Evolutionary conservation across 2,888 invertebrate species (phyloP), one percentile per base, ranked within the genome.

Genomic region (Acrocyrtus sp.): DNA sequence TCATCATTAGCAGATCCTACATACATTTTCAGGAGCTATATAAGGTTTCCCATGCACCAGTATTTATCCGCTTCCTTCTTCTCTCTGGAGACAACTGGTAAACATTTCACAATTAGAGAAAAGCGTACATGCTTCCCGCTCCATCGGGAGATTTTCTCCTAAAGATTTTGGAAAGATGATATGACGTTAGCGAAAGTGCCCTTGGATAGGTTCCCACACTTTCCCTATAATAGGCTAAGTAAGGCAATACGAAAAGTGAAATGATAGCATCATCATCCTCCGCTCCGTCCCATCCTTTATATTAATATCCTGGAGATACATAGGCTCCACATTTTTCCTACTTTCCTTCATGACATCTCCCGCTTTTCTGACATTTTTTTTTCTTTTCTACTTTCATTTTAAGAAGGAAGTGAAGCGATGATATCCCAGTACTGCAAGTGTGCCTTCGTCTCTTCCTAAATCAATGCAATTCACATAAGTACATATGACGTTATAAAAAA

Each of bases 281-380:
- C n/a, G n/a, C n/a, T n/a, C n/a, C n/a, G n/a, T n/a, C n/a, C n/a
- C n/a, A n/a, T n/a, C n/a, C n/a, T n/a, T n/a, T n/a, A n/a, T n/a
- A n/a, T n/a, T n/a, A 68, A 68, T 53, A 61, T 68, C 61, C 60
- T 61, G 68, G 68, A 68, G 68, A 68, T 68, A 61, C 68, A 68
- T 68, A 61, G 24, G 58, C 39, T 53, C 21, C 34, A 51, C 51
- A 61, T 68, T 61, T 60, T 68, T 68, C 39, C 45, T 29, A 12
- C 43, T 45, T 60, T 54, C 57, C 58, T 27, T 67, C 29, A 51
- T 51, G 67, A 67, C 67, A 50, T 54, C 53, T 63, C 45, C 51
- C 45, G 50, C 48, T 29, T 10, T 21, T 48, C 54, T 41, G n/a
- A 41, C 15, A 2, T n/a, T 41, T 34, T n/a, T n/a, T n/a, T n/a